A percentile compares a stretch with the other conserved stretches of the same genome.
These are phyloP conservation scores for Acanthurus lineatus DNA, from an alignment of 2,797 vertebrate species.

Conservation along the genomic window DNA sequence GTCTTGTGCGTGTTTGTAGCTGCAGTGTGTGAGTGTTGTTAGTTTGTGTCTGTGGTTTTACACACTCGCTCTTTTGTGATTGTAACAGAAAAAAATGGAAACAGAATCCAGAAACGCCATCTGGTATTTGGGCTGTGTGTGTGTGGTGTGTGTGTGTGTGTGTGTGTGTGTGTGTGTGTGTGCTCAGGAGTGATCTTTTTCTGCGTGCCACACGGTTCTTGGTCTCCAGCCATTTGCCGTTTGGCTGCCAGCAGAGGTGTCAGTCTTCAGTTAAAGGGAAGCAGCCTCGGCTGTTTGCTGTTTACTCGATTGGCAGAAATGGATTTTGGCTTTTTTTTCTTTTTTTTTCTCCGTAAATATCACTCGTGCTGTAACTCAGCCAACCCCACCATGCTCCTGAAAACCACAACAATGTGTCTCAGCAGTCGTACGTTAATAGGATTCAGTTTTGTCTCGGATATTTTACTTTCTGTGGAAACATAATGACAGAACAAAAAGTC, in stretches of 20 bases:
- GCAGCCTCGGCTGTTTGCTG: conserved; percentile 68
- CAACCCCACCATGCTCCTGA: conserved; percentile 9
- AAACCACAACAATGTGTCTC: too few species aligned
- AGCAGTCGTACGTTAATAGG: neutral
- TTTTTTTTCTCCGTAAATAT: conserved; percentile 42
- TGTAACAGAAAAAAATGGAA: conserved; percentile 91
- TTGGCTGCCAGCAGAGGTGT: conserved; percentile 97
- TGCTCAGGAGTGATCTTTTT: conserved; percentile 90
- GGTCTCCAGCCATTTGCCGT: conserved; percentile 92
- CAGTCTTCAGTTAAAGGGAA: conserved; percentile 88
- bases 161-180: conserved; percentile 51
- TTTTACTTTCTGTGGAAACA: neutral
- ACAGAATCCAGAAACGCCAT: conserved; percentile 96
- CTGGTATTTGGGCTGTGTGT: conserved; percentile 91
- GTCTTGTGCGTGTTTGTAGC: neutral
- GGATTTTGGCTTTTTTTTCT: conserved; percentile 72
- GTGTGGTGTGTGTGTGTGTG: conserved; percentile 51
- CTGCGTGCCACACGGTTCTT: conserved; percentile 91
- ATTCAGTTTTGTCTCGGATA: neutral
- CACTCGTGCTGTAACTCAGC: conserved; percentile 66
- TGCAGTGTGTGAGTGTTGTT: neutral
- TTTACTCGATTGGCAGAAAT: conserved; percentile 74
- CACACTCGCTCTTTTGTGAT: conserved; percentile 82
- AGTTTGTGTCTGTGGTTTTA: conserved; percentile 65
- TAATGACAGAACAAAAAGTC: too few species aligned